These are phyloP conservation scores for Liparis tanakae DNA, from an alignment of 2,797 vertebrate species.

Conservation along the genomic window DNA sequence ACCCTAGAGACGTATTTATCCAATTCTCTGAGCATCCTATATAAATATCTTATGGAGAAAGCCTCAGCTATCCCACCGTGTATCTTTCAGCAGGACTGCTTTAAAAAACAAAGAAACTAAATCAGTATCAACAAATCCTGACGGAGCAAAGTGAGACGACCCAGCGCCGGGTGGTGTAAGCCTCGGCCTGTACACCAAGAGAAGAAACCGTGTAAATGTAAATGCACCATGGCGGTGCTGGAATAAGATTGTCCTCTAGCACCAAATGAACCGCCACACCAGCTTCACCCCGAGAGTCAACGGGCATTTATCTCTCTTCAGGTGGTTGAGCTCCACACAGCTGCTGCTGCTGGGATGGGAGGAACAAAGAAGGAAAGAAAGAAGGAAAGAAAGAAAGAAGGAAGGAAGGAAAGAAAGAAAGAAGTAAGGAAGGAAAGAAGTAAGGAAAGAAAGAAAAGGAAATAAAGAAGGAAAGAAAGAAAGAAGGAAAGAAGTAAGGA, in stretches of 20 bases:
- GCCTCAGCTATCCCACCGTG: not conserved
- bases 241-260: not conserved
- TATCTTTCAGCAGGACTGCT: not conserved
- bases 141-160: not conserved
- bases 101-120: not conserved
- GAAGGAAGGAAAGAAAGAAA: too few species aligned
- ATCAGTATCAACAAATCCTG: not conserved
- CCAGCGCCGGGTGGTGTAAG: not conserved
- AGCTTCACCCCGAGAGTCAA: slow-evolving; percentile 7
- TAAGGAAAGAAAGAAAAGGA: too few species aligned
- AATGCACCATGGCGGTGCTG: not conserved
- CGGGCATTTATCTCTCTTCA: slow-evolving; percentile 6
- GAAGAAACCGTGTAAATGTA: not conserved
- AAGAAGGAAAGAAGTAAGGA: too few species aligned
- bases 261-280: slow-evolving; percentile 11
- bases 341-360: too few species aligned
- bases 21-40: not conserved
- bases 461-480: too few species aligned
- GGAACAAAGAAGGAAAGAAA: too few species aligned
- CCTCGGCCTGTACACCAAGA: not conserved
- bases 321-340: slow-evolving; percentile 1
- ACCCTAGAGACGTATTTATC: not conserved
- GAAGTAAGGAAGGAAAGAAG: too few species aligned
- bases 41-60: not conserved
- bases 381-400: too few species aligned